phyloP scores from a whole-genome alignment of 2,797 vertebrate species.

The Urophycis tenuis region DNA sequence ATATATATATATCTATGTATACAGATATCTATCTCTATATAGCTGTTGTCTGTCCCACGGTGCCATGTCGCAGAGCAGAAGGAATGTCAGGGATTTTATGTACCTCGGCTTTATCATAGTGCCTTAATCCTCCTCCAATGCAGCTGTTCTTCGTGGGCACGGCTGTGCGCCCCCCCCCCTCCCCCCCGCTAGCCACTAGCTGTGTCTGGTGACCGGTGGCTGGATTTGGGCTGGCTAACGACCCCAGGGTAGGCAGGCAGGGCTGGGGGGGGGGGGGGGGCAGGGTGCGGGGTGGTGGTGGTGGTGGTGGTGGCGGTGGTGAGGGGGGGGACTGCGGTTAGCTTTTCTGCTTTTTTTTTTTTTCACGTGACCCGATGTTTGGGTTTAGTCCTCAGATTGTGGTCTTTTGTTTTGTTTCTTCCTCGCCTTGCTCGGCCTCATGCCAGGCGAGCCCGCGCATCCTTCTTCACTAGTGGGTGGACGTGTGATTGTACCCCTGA shows the following conservation, averaged over 20 bases:
- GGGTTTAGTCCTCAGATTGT: constrained; percentile 36
- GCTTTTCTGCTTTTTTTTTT: not conserved
- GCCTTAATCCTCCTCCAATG: constrained; percentile 84
- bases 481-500: constrained; percentile 29
- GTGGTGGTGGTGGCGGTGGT: too few relatives aligned
- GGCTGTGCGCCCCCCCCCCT: constrained; percentile 52
- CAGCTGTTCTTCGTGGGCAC: constrained; percentile 65
- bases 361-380: not conserved
- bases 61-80: constrained; percentile 88
- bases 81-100: constrained; percentile 99
- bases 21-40: constrained; percentile 21
- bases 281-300: too few relatives aligned
- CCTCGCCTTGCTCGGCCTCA: constrained; percentile 54
- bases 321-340: too few relatives aligned
- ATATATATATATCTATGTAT: not conserved
- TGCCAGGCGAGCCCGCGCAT: constrained; percentile 55
- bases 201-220: constrained; percentile 62
- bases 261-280: too few relatives aligned
- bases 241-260: constrained; percentile 47
- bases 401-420: constrained; percentile 57
- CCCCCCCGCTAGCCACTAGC: constrained; percentile 53
- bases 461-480: constrained; percentile 50
- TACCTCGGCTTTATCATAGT: constrained; percentile 99
- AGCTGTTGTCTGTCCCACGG: constrained; percentile 78
- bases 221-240: constrained; percentile 68